Conservation (phyloP, 2,113 vertebrate genomes). For the Chaenocephalus aceratus region DNA sequence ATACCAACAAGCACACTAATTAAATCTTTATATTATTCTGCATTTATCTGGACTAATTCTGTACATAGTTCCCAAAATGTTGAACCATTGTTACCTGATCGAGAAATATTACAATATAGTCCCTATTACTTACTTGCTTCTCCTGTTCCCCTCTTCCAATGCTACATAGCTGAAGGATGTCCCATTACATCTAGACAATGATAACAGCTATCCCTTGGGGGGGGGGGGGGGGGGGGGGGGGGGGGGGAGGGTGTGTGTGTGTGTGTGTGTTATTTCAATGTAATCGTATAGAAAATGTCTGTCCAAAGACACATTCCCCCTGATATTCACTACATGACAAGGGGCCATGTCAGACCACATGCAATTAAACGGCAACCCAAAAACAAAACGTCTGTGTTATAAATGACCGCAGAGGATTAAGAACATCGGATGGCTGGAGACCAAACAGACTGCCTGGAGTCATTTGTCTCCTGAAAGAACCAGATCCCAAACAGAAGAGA, state of each 20-base stretch:
- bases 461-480: not conserved
- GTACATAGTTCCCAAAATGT: too few species aligned
- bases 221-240: not conserved
- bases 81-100: too few species aligned
- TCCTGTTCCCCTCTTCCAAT: too few species aligned
- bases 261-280: constrained; percentile 7
- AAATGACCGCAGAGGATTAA: constrained; percentile 38
- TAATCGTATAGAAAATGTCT: constrained; percentile 5
- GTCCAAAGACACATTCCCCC: constrained; percentile 1
- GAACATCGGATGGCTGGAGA: constrained; percentile 45
- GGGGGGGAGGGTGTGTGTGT: not conserved
- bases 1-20: too few species aligned
- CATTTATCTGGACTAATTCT: too few species aligned
- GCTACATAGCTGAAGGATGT: too few species aligned
- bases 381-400: constrained; percentile 14
- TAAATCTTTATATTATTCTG: too few species aligned
- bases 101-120: too few species aligned
- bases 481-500: constrained; percentile 9
- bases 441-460: constrained; percentile 22
- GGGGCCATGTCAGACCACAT: not conserved
- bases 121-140: too few species aligned
- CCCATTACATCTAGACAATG: too few species aligned
- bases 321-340: not conserved
- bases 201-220: not conserved
- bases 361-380: constrained; percentile 8